A percentile compares a stretch with the other conserved stretches of the same genome.
Evolutionary conservation across 1,140 invertebrate genomes (phyloP).

Genomic region (Zaprionus vittiger): DNA sequence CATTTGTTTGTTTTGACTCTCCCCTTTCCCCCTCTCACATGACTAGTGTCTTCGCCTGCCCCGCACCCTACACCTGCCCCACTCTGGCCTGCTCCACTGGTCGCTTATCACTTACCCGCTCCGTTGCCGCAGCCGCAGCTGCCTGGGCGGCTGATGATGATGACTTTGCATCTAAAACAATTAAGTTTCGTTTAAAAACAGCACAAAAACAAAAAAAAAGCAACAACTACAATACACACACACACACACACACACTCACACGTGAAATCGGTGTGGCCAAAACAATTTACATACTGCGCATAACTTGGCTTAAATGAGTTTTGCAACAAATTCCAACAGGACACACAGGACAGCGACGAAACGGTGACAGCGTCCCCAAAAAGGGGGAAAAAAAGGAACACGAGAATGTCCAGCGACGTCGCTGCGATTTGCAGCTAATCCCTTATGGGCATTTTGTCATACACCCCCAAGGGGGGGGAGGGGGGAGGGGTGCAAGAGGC

Average conservation of each 20-base stretch:
- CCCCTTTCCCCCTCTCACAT: background rate
- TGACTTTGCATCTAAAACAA: slow-evolving; percentile 84
- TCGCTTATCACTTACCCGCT: slow-evolving; percentile 5
- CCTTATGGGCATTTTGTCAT: slow-evolving; percentile 83
- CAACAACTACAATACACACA: slow-evolving; percentile 1
- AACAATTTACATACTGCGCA: slow-evolving; percentile 83
- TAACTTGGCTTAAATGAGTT: slow-evolving; percentile 84
- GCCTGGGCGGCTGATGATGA: slow-evolving; percentile 47
- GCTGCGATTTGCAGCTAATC: slow-evolving; percentile 82
- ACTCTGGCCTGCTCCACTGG: background rate
- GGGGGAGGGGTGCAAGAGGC: background rate
- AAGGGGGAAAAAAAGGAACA: slow-evolving; percentile 13
- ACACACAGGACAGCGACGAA: slow-evolving; percentile 12
- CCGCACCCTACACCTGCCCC: background rate
- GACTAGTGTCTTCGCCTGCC: background rate
- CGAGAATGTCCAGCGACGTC: slow-evolving; percentile 40
- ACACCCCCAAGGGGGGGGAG: background rate
- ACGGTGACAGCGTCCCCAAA: slow-evolving; percentile 31
- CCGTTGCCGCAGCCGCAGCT: background rate
- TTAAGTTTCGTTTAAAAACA: slow-evolving; percentile 79
- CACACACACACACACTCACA: slow-evolving; percentile 6
- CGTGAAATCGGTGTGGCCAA: slow-evolving; percentile 40
- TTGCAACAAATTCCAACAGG: slow-evolving; percentile 77
- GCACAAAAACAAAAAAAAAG: slow-evolving; percentile 26
- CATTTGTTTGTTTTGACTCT: slow-evolving; percentile 63